Evolutionary conservation across 1,140 invertebrate genomes (phyloP).

Genomic region (Varroa destructor): DNA sequence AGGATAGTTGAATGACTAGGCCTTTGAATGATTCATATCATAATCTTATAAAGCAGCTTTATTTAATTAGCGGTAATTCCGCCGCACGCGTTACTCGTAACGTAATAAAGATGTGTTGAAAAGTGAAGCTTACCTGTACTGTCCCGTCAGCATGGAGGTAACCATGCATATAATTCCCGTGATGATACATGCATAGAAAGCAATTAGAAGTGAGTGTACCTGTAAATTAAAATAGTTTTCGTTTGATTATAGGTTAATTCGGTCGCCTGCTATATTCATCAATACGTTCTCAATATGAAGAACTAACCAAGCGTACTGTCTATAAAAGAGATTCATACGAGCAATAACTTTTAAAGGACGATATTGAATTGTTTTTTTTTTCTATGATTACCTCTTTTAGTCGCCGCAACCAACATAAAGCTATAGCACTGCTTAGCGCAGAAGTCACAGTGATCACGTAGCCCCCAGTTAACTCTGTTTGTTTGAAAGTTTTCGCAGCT

Average conservation of each 20-base stretch:
- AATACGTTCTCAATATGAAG: background rate
- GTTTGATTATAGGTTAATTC: background rate
- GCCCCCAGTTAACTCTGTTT: background rate
- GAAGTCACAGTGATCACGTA: conserved; percentile 10
- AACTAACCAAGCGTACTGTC: too few relatives aligned
- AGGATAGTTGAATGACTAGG: too few relatives aligned
- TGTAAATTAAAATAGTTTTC: background rate
- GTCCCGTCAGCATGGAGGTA: background rate
- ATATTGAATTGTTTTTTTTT: too few relatives aligned
- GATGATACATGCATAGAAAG: background rate
- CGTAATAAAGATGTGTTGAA: too few relatives aligned
- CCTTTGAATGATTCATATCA: too few relatives aligned
- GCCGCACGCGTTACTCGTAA: too few relatives aligned
- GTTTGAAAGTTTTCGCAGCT: background rate
- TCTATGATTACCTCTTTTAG: conserved; percentile 4
- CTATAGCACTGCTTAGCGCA: conserved; percentile 2
- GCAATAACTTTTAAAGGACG: too few relatives aligned
- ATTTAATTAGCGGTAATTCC: too few relatives aligned
- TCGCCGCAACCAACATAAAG: conserved; percentile 3
- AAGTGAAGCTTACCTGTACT: conserved; percentile 2
- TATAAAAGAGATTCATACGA: too few relatives aligned
- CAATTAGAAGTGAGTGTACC: conserved; percentile 11
- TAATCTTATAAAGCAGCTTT: too few relatives aligned
- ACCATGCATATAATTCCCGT: conserved; percentile 3
- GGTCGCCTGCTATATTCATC: background rate